Evolutionary conservation across 2,797 vertebrate species (phyloP).

Genomic region (Cuniculus paca): DNA sequence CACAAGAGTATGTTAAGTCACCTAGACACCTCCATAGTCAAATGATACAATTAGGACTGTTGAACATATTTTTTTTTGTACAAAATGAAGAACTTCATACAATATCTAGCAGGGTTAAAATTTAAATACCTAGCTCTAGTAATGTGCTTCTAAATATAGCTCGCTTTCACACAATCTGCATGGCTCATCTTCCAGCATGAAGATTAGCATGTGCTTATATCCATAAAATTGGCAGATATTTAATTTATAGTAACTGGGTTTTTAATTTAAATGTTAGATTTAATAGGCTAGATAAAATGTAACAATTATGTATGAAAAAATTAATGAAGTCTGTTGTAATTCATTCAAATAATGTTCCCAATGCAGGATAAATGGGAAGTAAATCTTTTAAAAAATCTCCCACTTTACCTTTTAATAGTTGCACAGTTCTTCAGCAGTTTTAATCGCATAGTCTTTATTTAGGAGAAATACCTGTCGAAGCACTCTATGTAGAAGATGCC

Average conservation of each 20-base stretch:
- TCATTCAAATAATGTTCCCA: constrained; percentile 76
- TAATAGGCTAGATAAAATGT: constrained; percentile 81
- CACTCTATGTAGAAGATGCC: neutral
- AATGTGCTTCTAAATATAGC: constrained; percentile 80
- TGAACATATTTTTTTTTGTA: constrained; percentile 46
- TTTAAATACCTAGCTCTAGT: constrained; percentile 66
- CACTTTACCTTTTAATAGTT: constrained; percentile 53
- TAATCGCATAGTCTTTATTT: constrained; percentile 59
- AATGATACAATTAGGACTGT: constrained; percentile 54
- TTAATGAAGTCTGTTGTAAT: constrained; percentile 79
- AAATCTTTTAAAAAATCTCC: constrained; percentile 69
- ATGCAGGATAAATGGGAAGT: constrained; percentile 64
- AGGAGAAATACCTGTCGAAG: constrained; percentile 45
- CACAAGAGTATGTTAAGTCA: constrained; percentile 39
- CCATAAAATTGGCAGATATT: constrained; percentile 81
- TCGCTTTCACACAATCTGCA: constrained; percentile 68
- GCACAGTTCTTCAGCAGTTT: constrained; percentile 50
- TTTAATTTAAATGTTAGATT: constrained; percentile 81
- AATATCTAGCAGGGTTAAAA: constrained; percentile 55
- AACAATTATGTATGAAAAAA: constrained; percentile 79
- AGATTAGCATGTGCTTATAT: constrained; percentile 81
- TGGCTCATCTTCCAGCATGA: constrained; percentile 75
- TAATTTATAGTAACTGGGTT: constrained; percentile 77
- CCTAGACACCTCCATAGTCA: neutral
- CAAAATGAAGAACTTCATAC: constrained; percentile 66